Conservation (phyloP, 1,140 invertebrate genomes). For the Coenobita brevimanus region DNA sequence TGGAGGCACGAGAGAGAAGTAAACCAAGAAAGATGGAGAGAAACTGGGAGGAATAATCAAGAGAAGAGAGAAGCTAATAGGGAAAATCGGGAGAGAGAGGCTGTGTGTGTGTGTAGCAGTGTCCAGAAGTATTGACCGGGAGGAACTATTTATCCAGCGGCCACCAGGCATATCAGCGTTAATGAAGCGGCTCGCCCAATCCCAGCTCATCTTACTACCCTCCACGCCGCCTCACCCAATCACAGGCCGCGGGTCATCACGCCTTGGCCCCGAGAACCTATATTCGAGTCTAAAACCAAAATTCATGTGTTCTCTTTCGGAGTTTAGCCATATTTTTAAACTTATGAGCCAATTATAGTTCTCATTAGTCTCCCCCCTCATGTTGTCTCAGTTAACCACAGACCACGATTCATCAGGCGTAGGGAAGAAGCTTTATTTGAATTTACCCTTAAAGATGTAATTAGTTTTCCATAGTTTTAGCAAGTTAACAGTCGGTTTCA, state of each 20-base stretch:
- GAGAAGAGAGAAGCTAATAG: neutral
- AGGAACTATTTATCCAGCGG: constrained; percentile 35
- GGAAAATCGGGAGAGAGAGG: neutral
- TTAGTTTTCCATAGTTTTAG: no score
- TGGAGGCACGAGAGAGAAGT: neutral
- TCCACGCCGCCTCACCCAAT: constrained; percentile 38
- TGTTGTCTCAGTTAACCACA: no score
- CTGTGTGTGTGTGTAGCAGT: no score
- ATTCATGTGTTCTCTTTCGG: no score
- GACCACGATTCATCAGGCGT: no score
- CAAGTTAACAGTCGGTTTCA: no score
- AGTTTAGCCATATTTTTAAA: no score
- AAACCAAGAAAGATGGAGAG: neutral
- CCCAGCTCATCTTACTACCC: constrained; percentile 55
- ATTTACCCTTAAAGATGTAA: no score
- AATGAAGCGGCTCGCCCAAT: constrained; percentile 53
- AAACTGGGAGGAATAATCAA: neutral
- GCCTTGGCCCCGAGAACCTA: constrained; percentile 36
- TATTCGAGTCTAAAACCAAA: no score
- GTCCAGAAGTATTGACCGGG: constrained; percentile 35
- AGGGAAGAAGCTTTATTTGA: no score
- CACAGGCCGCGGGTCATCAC: constrained; percentile 32
- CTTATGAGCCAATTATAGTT: no score
- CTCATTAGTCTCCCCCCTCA: no score
- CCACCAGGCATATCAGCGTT: constrained; percentile 47